A percentile compares a stretch with the other conserved stretches of the same genome.
Evolutionary conservation across 2,888 invertebrate species (phyloP).

Genomic region (Meteorus colon): DNA sequence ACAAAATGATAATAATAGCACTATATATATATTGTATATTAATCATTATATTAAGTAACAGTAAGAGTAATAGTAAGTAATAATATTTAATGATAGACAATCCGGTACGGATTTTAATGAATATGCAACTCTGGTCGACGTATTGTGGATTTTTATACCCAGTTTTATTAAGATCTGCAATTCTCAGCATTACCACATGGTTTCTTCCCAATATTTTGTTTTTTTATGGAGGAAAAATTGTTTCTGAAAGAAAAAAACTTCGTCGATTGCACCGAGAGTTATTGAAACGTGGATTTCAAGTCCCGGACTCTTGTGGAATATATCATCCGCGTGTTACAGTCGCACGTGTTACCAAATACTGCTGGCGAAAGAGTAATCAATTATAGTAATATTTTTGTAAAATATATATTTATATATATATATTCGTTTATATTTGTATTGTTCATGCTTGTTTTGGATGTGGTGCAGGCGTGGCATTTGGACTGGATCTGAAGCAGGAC

Average conservation of each 20-base stretch:
- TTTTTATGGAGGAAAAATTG: not conserved
- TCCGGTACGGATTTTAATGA: conserved; percentile 24
- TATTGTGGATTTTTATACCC: not conserved
- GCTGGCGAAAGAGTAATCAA: conserved; percentile 36
- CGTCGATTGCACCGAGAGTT: not conserved
- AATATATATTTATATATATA: not conserved
- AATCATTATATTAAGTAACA: conserved; percentile 3
- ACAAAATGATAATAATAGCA: conserved; percentile 27
- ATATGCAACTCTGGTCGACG: conserved; percentile 33
- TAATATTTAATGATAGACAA: conserved; percentile 13
- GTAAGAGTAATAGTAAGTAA: not conserved
- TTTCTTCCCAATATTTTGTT: not conserved
- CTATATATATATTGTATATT: not conserved
- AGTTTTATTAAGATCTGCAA: not conserved
- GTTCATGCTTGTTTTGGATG: conserved; percentile 82
- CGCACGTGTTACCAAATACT: conserved; percentile 39
- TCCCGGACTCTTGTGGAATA: conserved; percentile 31
- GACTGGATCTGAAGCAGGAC: conserved; percentile 89
- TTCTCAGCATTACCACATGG: not conserved
- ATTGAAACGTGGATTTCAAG: conserved; percentile 24
- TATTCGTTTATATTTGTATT: conserved; percentile 1
- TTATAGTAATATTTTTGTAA: conserved; percentile 22
- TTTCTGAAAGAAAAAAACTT: not conserved
- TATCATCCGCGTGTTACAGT: conserved; percentile 17
- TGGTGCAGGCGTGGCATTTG: conserved; percentile 76